Percentiles rank a stretch among this genome's conserved stretches.
These are phyloP conservation scores for Chymomyza costata DNA, from an alignment of 1,140 invertebrate genomes.

Conservation along the genomic window DNA sequence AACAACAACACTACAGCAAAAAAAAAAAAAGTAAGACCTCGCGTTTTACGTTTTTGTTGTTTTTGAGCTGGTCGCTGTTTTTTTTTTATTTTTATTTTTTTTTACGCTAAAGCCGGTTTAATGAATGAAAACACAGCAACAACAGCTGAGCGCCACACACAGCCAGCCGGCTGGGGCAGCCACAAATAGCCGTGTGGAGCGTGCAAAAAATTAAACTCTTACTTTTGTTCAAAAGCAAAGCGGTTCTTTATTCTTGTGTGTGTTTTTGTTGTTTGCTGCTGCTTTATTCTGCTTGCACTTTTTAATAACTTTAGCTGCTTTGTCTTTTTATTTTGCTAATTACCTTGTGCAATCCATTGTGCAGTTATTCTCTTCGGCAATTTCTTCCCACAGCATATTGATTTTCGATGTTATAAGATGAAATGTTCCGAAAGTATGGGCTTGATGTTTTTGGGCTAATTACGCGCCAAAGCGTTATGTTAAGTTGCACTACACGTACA, in stretches of 20 bases:
- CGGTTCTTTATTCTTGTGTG: slow-evolving; percentile 13
- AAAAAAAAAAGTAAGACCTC: slow-evolving; percentile 29
- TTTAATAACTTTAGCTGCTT: slow-evolving; percentile 21
- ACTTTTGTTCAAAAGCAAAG: slow-evolving; percentile 60
- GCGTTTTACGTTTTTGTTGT: slow-evolving; percentile 13
- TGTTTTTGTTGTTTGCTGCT: slow-evolving; percentile 28
- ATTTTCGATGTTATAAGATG: too few species aligned
- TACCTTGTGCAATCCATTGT: slow-evolving; percentile 71
- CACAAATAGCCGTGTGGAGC: slow-evolving; percentile 53
- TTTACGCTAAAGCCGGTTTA: slow-evolving; percentile 65
- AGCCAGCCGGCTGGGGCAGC: slow-evolving; percentile 17
- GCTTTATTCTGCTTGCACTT: slow-evolving; percentile 48
- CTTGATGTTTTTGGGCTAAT: too few species aligned
- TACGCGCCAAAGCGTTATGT: too few species aligned
- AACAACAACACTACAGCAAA: slow-evolving; percentile 24
- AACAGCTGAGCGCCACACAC: slow-evolving; percentile 58
- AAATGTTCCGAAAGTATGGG: too few species aligned
- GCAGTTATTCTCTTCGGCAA: slow-evolving; percentile 63
- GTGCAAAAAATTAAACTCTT: slow-evolving; percentile 58
- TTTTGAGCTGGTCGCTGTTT: slow-evolving; percentile 7
- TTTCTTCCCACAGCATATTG: slow-evolving; percentile 74
- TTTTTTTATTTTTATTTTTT: slow-evolving; percentile 17
- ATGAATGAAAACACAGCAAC: slow-evolving; percentile 61
- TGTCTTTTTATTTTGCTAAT: slow-evolving; percentile 33
- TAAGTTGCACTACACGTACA: too few species aligned